Conservation (phyloP, 1,140 invertebrate genomes). For the Oryzaephilus surinamensis region DNA sequence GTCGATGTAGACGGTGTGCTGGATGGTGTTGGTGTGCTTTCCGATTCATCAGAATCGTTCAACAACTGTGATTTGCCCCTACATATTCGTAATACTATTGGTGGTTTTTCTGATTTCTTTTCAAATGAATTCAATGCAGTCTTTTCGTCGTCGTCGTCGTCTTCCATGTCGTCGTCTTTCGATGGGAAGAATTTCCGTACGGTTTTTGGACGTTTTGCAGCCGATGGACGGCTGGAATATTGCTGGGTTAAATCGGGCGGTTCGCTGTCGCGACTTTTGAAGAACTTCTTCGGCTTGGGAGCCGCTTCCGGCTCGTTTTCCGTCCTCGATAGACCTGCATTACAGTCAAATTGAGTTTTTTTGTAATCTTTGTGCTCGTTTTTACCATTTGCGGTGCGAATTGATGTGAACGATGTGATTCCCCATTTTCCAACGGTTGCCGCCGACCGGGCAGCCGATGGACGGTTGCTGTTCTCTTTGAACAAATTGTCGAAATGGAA, state of each 20-base stretch:
- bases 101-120: slow-evolving; percentile 40
- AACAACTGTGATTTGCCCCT: slow-evolving; percentile 50
- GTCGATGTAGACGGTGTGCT: slow-evolving; percentile 28
- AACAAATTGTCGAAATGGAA: slow-evolving; percentile 68
- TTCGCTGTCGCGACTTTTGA: slow-evolving; percentile 70
- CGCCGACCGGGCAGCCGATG: slow-evolving; percentile 75
- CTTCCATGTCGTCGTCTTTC: slow-evolving; percentile 31
- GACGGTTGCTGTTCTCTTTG: slow-evolving; percentile 78
- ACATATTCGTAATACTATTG: slow-evolving; percentile 56
- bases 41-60: slow-evolving; percentile 34
- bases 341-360: neutral
- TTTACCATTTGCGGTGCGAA: slow-evolving; percentile 63
- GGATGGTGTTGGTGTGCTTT: slow-evolving; percentile 30
- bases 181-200: slow-evolving; percentile 29
- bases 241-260: slow-evolving; percentile 36
- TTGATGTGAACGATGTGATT: slow-evolving; percentile 84
- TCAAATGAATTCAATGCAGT: slow-evolving; percentile 33
- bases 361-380: neutral
- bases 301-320: slow-evolving; percentile 17
- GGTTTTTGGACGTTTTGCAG: slow-evolving; percentile 9
- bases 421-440: slow-evolving; percentile 89
- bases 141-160: no score
- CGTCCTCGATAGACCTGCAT: slow-evolving; percentile 14
- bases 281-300: slow-evolving; percentile 77
- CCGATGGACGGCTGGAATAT: slow-evolving; percentile 9